phyloP scores from a whole-genome alignment of 2,797 vertebrate genomes.

The Phoebastria nigripes region DNA sequence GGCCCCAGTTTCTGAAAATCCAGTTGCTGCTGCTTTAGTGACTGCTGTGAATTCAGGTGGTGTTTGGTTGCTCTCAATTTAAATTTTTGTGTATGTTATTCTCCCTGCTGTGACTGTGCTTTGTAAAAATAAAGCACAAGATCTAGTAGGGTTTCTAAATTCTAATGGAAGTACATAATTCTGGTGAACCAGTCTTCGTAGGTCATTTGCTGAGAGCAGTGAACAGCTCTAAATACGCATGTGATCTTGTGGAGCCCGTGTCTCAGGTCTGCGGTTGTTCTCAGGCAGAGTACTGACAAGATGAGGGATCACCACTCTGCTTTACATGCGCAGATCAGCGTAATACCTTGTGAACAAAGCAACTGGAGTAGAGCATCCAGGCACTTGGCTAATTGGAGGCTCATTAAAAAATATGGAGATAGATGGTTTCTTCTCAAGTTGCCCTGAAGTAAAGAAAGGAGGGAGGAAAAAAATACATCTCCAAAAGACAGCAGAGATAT shows the following conservation, averaged over 20 bases:
- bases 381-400: constrained; percentile 59
- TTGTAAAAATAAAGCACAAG: background rate
- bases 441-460: constrained; percentile 44
- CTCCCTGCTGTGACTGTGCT: background rate
- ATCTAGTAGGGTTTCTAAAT: background rate
- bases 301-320: constrained; percentile 36
- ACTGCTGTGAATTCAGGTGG: background rate
- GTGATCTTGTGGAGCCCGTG: background rate
- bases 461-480: background rate
- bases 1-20: background rate
- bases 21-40: background rate
- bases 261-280: background rate
- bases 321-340: constrained; percentile 38
- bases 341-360: constrained; percentile 41
- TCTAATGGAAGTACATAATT: background rate
- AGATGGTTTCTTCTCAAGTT: constrained; percentile 44
- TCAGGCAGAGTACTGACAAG: constrained; percentile 37
- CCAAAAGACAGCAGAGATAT: constrained; percentile 9
- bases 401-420: constrained; percentile 62
- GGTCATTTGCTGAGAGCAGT: background rate
- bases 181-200: background rate
- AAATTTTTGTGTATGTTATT: background rate
- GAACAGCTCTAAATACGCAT: constrained; percentile 28
- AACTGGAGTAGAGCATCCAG: constrained; percentile 48
- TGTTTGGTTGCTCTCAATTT: background rate